Percentiles rank a stretch among this genome's conserved stretches.
Evolutionary conservation across 2,888 invertebrate genomes (phyloP).

Genomic region (Onthophagus sagittarius): DNA sequence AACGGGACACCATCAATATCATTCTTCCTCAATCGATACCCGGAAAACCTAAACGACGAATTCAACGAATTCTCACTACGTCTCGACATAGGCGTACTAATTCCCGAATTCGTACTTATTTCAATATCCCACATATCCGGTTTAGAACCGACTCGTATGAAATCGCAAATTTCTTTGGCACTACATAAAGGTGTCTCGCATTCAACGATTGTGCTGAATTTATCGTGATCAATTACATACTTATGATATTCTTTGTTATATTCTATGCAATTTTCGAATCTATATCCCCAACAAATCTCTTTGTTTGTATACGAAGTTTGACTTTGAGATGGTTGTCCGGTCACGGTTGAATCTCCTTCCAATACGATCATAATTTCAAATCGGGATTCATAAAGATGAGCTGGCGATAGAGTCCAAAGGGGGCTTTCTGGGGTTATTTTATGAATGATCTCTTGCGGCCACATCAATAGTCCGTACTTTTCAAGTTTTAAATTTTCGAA

Average conservation of each 20-base stretch:
- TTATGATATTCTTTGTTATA: slow-evolving; percentile 58
- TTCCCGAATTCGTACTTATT: slow-evolving; percentile 1
- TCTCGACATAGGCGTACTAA: slow-evolving; percentile 20
- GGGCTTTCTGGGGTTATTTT: slow-evolving; percentile 75
- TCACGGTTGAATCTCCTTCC: slow-evolving; percentile 76
- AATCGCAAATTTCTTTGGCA: slow-evolving; percentile 47
- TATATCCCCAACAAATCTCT: slow-evolving; percentile 81
- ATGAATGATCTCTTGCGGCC: slow-evolving; percentile 85
- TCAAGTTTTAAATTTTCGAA: slow-evolving; percentile 66
- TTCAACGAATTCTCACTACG: slow-evolving; percentile 18
- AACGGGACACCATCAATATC: slow-evolving; percentile 20
- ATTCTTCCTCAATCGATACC: slow-evolving; percentile 15
- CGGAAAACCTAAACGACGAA: slow-evolving; percentile 11
- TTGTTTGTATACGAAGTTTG: slow-evolving; percentile 73
- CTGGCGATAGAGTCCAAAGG: slow-evolving; percentile 70
- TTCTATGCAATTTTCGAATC: slow-evolving; percentile 56
- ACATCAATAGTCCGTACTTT: slow-evolving; percentile 65
- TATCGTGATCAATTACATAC: slow-evolving; percentile 60
- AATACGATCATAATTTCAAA: slow-evolving; percentile 80
- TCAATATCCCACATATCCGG: slow-evolving; percentile 19
- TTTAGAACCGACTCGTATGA: slow-evolving; percentile 18
- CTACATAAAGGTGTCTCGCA: slow-evolving; percentile 83
- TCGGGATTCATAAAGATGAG: slow-evolving; percentile 67
- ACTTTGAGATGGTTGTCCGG: slow-evolving; percentile 69
- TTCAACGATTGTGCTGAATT: slow-evolving; percentile 61